Conservation (phyloP, 2,113 vertebrate genomes). For the Oxyruncus cristatus region DNA sequence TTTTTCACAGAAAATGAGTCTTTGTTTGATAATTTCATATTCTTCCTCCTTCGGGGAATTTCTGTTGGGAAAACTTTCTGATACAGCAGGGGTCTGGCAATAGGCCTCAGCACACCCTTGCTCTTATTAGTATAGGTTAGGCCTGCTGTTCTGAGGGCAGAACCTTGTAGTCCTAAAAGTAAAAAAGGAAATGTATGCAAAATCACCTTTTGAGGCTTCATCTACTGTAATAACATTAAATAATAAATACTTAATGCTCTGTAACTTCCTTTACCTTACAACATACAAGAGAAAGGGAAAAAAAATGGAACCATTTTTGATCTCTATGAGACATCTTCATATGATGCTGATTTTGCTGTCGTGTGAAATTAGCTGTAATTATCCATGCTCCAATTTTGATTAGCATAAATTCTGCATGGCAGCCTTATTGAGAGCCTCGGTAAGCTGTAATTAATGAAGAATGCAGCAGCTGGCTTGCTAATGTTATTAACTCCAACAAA, state of each 20-base stretch:
- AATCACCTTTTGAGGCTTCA: background rate
- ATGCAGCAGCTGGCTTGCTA: background rate
- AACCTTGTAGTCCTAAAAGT: background rate
- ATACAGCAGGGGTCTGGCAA: slow-evolving; percentile 19
- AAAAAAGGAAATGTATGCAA: background rate
- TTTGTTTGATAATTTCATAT: background rate
- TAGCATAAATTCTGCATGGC: background rate
- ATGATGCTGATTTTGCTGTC: background rate
- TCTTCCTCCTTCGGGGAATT: background rate
- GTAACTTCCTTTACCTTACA: background rate
- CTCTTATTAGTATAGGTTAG: background rate
- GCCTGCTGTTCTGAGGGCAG: background rate
- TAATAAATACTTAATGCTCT: background rate
- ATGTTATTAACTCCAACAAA: background rate
- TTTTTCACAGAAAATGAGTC: slow-evolving; percentile 4
- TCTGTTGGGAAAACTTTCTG: background rate
- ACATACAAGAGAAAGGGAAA: background rate
- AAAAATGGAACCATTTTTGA: background rate
- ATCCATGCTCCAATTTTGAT: background rate
- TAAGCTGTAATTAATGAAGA: background rate
- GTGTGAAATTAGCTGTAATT: background rate
- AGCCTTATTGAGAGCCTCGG: background rate
- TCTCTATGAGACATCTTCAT: background rate
- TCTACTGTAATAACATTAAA: background rate
- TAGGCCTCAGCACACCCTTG: background rate